Evolutionary conservation across 1,140 invertebrate genomes (phyloP).

Genomic region (Orius laevigatus): DNA sequence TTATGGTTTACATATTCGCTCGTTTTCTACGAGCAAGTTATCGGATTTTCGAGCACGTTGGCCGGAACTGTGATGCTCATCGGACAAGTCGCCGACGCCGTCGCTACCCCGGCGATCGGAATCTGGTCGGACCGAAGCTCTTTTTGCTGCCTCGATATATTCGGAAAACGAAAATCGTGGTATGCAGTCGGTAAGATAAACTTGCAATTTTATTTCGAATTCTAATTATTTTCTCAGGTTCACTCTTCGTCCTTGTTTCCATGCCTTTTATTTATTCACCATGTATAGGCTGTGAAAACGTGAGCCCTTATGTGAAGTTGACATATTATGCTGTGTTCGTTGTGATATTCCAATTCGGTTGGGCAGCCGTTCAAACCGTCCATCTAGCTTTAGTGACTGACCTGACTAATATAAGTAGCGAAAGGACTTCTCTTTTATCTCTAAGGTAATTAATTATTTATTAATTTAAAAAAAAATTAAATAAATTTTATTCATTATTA

Average conservation of each 20-base stretch:
- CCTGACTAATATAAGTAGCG: conserved; percentile 50
- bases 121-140: conserved; percentile 64
- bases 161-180: conserved; percentile 81
- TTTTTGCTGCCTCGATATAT: conserved; percentile 38
- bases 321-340: conserved; percentile 82
- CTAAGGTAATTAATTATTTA: conserved; percentile 49
- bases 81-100: conserved; percentile 77
- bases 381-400: conserved; percentile 73
- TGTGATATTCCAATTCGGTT: conserved; percentile 89
- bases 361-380: conserved; percentile 88
- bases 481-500: conserved; percentile 10
- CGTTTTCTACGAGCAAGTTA: conserved; percentile 75
- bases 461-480: too few species aligned
- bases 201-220: background rate
- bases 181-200: conserved; percentile 74
- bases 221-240: conserved; percentile 38
- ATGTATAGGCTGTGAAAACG: conserved; percentile 52
- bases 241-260: conserved; percentile 55
- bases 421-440: conserved; percentile 70
- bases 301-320: conserved; percentile 53
- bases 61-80: conserved; percentile 67
- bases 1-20: conserved; percentile 98
- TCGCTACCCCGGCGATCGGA: conserved; percentile 80
- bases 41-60: conserved; percentile 52
- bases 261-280: conserved; percentile 84